phyloP scores from a whole-genome alignment of 2,113 vertebrate species.

The Felis chaus region DNA sequence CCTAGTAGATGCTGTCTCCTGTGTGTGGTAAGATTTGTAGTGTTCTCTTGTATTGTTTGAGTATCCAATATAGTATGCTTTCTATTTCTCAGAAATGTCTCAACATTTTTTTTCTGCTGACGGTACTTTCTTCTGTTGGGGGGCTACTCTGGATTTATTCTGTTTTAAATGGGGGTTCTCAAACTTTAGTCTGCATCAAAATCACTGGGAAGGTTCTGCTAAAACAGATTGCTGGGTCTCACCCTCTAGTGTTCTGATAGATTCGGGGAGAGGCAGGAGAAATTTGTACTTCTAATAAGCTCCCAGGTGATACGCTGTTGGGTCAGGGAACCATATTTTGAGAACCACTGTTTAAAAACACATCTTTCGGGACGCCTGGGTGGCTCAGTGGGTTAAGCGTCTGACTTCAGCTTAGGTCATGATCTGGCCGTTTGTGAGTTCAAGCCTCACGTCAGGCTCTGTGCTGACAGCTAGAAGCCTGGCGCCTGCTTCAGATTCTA shows the following conservation, averaged over 20 bases:
- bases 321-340: not conserved
- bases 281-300: not conserved
- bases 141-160: not conserved
- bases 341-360: not conserved
- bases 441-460: no score
- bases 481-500: no score
- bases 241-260: not conserved
- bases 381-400: no score
- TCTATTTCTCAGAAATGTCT: not conserved
- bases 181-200: not conserved
- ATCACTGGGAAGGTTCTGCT: not conserved
- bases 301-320: not conserved
- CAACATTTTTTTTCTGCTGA: not conserved
- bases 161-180: not conserved
- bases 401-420: no score
- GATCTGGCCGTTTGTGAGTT: no score
- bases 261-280: not conserved
- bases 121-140: not conserved
- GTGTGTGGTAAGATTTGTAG: no score
- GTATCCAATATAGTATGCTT: not conserved
- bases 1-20: not conserved
- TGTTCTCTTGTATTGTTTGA: not conserved
- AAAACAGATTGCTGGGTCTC: not conserved
- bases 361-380: no score
- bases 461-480: no score